Percentiles rank a stretch among this genome's conserved stretches.
Evolutionary conservation across 2,797 vertebrate genomes (phyloP).

Genomic region (Pseudopleuronectes americanus): DNA sequence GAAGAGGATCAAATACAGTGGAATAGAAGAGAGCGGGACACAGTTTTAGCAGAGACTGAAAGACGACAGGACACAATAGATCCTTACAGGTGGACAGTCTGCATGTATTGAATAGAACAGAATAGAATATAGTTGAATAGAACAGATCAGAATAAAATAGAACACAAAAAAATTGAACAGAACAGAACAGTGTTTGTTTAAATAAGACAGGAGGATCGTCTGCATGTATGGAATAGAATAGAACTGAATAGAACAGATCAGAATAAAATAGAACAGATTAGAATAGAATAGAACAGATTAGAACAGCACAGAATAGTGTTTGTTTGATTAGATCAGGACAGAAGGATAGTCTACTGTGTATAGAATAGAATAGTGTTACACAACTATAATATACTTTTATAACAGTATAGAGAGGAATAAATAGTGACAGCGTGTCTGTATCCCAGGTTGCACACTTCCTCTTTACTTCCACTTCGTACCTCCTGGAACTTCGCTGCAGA

Average conservation of each 20-base stretch:
- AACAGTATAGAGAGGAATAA: neutral
- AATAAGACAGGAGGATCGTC: neutral
- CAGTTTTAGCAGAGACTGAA: too few relatives aligned
- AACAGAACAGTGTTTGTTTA: neutral
- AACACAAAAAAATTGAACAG: neutral
- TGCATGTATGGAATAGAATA: neutral
- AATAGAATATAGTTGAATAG: neutral
- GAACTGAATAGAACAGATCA: neutral
- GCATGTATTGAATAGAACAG: neutral
- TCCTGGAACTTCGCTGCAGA: slow-evolving; percentile 42
- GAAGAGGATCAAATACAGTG: neutral
- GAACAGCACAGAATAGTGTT: neutral
- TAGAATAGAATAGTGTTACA: neutral
- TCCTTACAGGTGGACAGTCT: neutral
- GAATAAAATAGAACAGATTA: neutral
- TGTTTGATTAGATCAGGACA: neutral
- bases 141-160: neutral
- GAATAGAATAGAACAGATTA: neutral
- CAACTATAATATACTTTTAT: neutral
- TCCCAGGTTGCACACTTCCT: neutral
- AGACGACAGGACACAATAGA: neutral
- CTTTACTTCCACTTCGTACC: slow-evolving; percentile 54
- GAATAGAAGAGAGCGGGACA: too few relatives aligned
- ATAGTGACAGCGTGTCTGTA: slow-evolving; percentile 7
- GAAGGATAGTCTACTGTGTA: neutral